Evolutionary conservation across 2,113 vertebrate genomes (phyloP).

Genomic region (Pterocles burchelli): DNA sequence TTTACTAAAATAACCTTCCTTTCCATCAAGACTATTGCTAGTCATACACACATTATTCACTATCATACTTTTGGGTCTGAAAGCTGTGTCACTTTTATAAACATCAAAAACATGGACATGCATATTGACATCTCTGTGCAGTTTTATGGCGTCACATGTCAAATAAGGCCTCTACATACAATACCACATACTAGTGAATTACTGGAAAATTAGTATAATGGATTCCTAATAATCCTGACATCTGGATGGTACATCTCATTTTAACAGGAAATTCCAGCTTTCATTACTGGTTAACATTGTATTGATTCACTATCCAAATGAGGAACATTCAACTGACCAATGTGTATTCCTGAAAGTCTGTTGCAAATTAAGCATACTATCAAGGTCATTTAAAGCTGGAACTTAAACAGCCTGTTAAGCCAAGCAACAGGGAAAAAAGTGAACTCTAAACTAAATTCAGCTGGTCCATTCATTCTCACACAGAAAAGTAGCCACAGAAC

Average conservation of each 20-base stretch:
- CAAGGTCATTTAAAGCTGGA: slow-evolving; percentile 55
- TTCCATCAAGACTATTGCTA: slow-evolving; percentile 58
- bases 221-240: slow-evolving; percentile 39
- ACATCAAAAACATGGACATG: slow-evolving; percentile 69
- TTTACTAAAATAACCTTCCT: slow-evolving; percentile 61
- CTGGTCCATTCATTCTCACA: slow-evolving; percentile 64
- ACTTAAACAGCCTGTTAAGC: slow-evolving; percentile 57
- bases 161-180: slow-evolving; percentile 67
- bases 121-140: slow-evolving; percentile 63
- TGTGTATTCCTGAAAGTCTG: slow-evolving; percentile 35
- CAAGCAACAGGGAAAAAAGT: slow-evolving; percentile 19
- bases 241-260: slow-evolving; percentile 7
- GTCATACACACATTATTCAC: slow-evolving; percentile 46
- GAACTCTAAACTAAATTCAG: slow-evolving; percentile 48
- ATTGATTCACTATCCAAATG: slow-evolving; percentile 27
- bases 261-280: slow-evolving; percentile 43
- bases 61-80: slow-evolving; percentile 43
- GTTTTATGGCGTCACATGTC: slow-evolving; percentile 62
- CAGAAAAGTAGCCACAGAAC: slow-evolving; percentile 65
- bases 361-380: slow-evolving; percentile 41
- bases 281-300: slow-evolving; percentile 8
- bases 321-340: slow-evolving; percentile 20
- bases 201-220: slow-evolving; percentile 42
- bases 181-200: slow-evolving; percentile 57
- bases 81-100: slow-evolving; percentile 63